These are phyloP conservation scores for Drosophila borborema DNA, from an alignment of 2,888 invertebrate species.

Conservation along the genomic window DNA sequence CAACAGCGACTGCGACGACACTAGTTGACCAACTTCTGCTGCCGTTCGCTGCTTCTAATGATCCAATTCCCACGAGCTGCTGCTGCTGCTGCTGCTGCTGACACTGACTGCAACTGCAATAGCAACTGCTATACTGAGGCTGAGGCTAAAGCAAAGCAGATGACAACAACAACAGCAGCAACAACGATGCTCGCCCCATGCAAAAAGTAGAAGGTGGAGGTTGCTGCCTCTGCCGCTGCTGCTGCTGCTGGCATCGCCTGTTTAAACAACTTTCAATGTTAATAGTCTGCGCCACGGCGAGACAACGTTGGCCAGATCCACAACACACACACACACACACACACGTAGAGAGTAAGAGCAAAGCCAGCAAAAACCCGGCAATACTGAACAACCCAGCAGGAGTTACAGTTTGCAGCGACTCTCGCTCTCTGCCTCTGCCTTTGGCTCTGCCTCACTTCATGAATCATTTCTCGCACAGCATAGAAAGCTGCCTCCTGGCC, in stretches of 20 bases:
- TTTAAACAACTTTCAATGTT: constrained; percentile 83
- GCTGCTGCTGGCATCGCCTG: constrained; percentile 71
- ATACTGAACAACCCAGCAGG: constrained; percentile 67
- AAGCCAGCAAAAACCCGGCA: constrained; percentile 26
- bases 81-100: constrained; percentile 64
- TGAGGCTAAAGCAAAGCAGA: constrained; percentile 44
- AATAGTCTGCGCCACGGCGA: constrained; percentile 82
- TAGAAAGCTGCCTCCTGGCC: constrained; percentile 63
- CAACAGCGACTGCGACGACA: constrained; percentile 44
- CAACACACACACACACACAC: constrained; percentile 38
- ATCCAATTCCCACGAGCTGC: constrained; percentile 84
- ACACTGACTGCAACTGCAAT: constrained; percentile 59
- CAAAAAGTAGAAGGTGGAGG: constrained; percentile 80
- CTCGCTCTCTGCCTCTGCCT: constrained; percentile 30
- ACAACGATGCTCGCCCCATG: constrained; percentile 76
- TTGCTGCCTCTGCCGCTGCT: constrained; percentile 42
- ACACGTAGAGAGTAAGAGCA: not conserved
- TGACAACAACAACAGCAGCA: constrained; percentile 49
- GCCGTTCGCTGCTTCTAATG: constrained; percentile 82
- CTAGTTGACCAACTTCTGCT: constrained; percentile 75
- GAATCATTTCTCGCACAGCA: constrained; percentile 69
- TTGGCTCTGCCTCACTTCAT: constrained; percentile 41
- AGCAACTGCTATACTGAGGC: constrained; percentile 17
- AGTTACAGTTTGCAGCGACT: constrained; percentile 51
- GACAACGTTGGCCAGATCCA: constrained; percentile 61